phyloP scores from a whole-genome alignment of 2,797 vertebrate species.

The Spinibarbus caldwelli region DNA sequence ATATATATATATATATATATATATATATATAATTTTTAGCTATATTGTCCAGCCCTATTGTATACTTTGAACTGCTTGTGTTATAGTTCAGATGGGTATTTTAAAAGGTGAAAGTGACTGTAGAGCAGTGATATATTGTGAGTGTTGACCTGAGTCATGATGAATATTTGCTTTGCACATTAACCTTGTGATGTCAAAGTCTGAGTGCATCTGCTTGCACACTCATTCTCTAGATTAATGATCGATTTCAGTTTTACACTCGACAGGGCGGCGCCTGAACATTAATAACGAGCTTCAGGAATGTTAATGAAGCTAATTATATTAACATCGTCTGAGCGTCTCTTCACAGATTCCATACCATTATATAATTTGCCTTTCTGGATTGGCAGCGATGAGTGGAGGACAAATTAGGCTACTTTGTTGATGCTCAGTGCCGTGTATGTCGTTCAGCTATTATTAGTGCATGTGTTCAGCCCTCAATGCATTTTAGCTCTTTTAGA shows the following conservation, averaged over 20 bases:
- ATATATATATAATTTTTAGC: too few relatives aligned
- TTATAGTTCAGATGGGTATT: not conserved
- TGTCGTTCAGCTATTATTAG: slow-evolving; percentile 27
- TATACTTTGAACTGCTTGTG: not conserved
- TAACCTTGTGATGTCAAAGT: slow-evolving; percentile 29
- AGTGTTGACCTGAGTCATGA: not conserved
- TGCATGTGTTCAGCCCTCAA: slow-evolving; percentile 19
- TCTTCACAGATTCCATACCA: slow-evolving; percentile 24
- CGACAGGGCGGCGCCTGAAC: slow-evolving; percentile 28
- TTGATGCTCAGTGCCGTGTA: not conserved
- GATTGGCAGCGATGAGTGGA: not conserved
- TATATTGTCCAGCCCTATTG: not conserved
- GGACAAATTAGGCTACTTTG: slow-evolving; percentile 11
- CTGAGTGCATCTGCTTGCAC: slow-evolving; percentile 38
- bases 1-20: too few relatives aligned
- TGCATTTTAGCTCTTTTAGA: not conserved
- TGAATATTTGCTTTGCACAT: slow-evolving; percentile 15
- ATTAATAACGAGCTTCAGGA: slow-evolving; percentile 26
- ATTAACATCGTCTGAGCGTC: slow-evolving; percentile 35
- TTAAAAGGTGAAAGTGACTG: not conserved
- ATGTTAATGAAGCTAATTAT: slow-evolving; percentile 39
- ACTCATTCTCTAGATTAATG: slow-evolving; percentile 38
- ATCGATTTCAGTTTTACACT: slow-evolving; percentile 17
- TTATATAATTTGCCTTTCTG: slow-evolving; percentile 10
- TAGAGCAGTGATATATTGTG: not conserved